Evolutionary conservation across 2,113 vertebrate species (phyloP), one percentile per base, ranked within the genome.

Genomic region (Trematocara variabile): DNA sequence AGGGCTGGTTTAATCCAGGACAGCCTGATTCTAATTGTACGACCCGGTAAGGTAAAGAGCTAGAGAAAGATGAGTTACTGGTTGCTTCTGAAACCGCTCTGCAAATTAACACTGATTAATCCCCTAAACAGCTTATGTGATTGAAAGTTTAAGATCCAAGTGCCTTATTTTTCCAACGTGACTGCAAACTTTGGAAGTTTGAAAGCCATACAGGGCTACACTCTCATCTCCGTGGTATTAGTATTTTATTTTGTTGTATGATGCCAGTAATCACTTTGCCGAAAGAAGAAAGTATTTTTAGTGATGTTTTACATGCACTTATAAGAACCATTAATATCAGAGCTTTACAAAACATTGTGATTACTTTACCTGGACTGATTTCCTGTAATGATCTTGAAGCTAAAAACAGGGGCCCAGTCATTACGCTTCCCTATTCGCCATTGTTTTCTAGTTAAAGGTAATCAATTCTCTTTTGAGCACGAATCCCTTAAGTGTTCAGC

Each of bases 371-470:
- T 56, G 77, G 73, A 86, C 52, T 16, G 68, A 75, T 75, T 75
- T 30, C 68, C 54, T 55, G 54, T 94, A 95, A 93, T 91, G 92
- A 90, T 86, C 13, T 77, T 73, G 39, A 84, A 89, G 33, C 84
- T 87, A 89, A 86, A 87, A 90, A 83, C 92, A 94, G 91, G 90
- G 91, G 79, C 87, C 90, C 85, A 87, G 86, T 94, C 91, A 93
- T 94, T 91, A 89, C 75, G 79, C 52, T 87, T 91, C 75, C 84
- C 86, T 85, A 81, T 87, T 91, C 87, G 80, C 83, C 89, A 93
- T 95, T 90, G 93, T 92, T 94, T 93, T 93, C 92, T 86, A 90
- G 89, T 96, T 95, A 93, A 92, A 94, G 88, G 90, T 95, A 93
- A 96, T 96, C 91, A 88, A 93, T 94, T 91, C 95, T 80, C 84